Conservation (phyloP, 2,888 invertebrate species). For the Congeria kusceri region DNA sequence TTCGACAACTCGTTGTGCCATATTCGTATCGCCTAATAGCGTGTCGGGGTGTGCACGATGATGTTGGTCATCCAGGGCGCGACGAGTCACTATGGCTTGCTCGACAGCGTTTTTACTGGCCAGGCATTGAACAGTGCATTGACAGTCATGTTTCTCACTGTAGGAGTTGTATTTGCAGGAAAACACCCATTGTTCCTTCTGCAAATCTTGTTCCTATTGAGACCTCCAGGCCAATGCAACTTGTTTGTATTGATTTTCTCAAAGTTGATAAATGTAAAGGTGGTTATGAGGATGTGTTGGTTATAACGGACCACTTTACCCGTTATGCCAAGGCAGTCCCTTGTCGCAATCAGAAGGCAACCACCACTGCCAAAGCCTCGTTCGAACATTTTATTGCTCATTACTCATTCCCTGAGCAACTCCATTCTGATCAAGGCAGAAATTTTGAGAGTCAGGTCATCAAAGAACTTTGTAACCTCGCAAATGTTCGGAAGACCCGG, state of each 20-base stretch:
- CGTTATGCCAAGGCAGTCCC: conserved; percentile 41
- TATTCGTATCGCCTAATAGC: neutral
- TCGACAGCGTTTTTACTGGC: conserved; percentile 43
- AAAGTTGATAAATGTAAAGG: conserved; percentile 20
- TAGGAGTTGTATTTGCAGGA: conserved; percentile 14
- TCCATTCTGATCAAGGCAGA: conserved; percentile 45
- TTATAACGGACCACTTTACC: conserved; percentile 40
- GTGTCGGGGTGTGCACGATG: conserved; percentile 22
- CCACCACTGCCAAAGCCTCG: conserved; percentile 44
- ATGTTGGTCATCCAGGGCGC: conserved; percentile 27
- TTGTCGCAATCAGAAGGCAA: conserved; percentile 46
- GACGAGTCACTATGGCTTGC: conserved; percentile 39
- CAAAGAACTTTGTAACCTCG: conserved; percentile 27
- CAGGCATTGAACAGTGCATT: conserved; percentile 26
- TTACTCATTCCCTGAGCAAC: conserved; percentile 36
- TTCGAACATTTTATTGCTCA: conserved; percentile 31
- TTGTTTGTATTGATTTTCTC: conserved; percentile 43
- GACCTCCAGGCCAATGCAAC: conserved; percentile 33
- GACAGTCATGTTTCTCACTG: neutral
- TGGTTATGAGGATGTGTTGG: conserved; percentile 24
- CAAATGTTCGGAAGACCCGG: conserved; percentile 37
- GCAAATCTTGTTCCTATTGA: conserved; percentile 29
- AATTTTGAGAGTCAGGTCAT: conserved; percentile 44
- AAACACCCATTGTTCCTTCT: conserved; percentile 12
- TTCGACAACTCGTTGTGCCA: conserved; percentile 9